Conservation (phyloP, 2,797 vertebrate species). For the Eulemur coronatus region DNA sequence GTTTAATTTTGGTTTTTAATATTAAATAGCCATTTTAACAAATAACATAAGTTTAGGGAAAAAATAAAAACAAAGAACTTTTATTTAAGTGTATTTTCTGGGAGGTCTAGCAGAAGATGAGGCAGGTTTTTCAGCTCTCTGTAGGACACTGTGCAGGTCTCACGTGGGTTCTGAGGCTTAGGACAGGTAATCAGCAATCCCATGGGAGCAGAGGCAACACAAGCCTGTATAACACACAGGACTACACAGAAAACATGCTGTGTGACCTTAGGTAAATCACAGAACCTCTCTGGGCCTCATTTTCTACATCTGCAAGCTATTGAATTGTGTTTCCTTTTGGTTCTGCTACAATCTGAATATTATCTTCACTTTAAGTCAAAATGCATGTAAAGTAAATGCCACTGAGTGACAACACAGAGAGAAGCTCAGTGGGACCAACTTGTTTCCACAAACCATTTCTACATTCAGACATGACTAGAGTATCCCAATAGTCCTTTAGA, state of each 20-base stretch:
- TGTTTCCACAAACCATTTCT: background rate
- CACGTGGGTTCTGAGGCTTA: background rate
- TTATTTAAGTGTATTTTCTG: constrained; percentile 33
- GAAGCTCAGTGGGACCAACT: background rate
- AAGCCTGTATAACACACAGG: background rate
- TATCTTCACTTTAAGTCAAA: background rate
- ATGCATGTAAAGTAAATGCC: background rate
- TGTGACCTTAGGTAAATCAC: background rate
- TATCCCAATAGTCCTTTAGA: background rate
- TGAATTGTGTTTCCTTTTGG: background rate
- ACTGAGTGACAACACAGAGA: background rate
- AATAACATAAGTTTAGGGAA: background rate
- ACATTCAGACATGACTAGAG: background rate
- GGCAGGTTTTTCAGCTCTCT: background rate
- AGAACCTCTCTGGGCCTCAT: constrained; percentile 1
- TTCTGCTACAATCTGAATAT: background rate
- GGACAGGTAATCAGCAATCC: background rate
- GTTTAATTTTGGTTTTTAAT: constrained; percentile 74
- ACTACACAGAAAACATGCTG: background rate
- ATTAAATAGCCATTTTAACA: constrained; percentile 74
- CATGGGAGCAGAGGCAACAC: background rate
- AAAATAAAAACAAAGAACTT: constrained; percentile 59
- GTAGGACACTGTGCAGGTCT: background rate
- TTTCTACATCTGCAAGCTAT: background rate
- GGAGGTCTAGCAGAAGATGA: background rate